Conservation (phyloP, 2,113 vertebrate genomes). For the Aphelocoma coerulescens region DNA sequence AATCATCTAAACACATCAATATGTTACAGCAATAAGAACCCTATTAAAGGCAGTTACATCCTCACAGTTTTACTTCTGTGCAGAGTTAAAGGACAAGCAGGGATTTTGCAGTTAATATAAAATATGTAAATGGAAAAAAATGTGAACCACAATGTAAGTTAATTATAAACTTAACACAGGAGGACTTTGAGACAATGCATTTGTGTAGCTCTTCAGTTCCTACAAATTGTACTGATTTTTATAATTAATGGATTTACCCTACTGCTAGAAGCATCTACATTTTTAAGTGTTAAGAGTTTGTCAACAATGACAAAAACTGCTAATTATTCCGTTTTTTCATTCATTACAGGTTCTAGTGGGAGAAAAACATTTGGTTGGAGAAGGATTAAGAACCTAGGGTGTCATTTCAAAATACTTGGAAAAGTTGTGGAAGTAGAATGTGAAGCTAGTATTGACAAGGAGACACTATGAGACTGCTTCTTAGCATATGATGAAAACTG, state of each 20-base stretch:
- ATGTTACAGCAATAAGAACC: neutral
- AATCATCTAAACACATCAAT: neutral
- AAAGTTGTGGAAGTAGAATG: conserved; percentile 16
- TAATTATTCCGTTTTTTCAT: neutral
- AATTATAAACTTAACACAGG: neutral
- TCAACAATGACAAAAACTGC: neutral
- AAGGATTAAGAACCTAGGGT: neutral
- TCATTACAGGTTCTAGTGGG: neutral
- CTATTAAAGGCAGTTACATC: neutral
- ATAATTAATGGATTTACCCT: neutral
- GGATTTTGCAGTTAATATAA: neutral
- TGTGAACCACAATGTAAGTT: neutral
- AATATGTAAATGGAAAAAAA: neutral
- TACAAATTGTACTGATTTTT: neutral
- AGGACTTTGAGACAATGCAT: neutral
- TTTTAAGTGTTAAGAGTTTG: neutral
- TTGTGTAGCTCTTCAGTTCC: neutral
- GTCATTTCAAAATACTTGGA: conserved; percentile 6
- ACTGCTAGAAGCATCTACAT: neutral
- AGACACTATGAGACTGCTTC: conserved; percentile 10
- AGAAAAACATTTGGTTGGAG: neutral
- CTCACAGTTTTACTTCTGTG: neutral
- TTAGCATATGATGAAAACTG: neutral
- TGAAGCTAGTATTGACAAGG: neutral
- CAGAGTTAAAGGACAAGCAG: neutral